Evolutionary conservation across 2,888 invertebrate species (phyloP).

Genomic region (Hirudinaria manillensis): DNA sequence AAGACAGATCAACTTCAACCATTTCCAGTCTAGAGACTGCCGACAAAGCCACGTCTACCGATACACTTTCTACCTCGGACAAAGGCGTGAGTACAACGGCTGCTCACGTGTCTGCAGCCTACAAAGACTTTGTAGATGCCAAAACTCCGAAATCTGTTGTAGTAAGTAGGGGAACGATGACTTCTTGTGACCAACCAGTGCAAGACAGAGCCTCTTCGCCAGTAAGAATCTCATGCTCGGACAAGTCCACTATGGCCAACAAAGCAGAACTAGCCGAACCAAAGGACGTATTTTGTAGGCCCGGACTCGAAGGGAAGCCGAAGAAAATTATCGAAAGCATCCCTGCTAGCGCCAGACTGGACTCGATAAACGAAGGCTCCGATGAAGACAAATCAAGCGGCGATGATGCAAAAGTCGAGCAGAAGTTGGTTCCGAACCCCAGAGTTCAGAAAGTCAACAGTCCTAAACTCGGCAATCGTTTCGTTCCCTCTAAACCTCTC

Average conservation of each 20-base stretch:
- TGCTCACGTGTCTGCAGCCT: conserved; percentile 33
- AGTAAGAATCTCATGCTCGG: conserved; percentile 29
- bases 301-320: conserved; percentile 29
- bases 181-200: neutral
- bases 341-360: conserved; percentile 32
- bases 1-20: conserved; percentile 9
- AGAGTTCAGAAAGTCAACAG: neutral
- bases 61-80: conserved; percentile 29
- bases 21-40: conserved; percentile 1
- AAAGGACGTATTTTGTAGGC: conserved; percentile 36
- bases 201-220: conserved; percentile 37
- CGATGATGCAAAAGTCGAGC: neutral
- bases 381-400: conserved; percentile 35
- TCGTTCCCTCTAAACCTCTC: neutral
- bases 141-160: neutral
- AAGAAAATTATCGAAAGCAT: conserved; percentile 26
- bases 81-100: conserved; percentile 32
- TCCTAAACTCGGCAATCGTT: neutral
- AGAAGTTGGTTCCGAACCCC: neutral
- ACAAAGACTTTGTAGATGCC: conserved; percentile 30
- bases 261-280: conserved; percentile 37
- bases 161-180: conserved; percentile 32
- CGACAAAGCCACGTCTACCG: conserved; percentile 1
- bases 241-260: conserved; percentile 38
- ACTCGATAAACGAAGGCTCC: conserved; percentile 35